Conservation (phyloP, 1,140 invertebrate genomes). For the Amyelois transitella region DNA sequence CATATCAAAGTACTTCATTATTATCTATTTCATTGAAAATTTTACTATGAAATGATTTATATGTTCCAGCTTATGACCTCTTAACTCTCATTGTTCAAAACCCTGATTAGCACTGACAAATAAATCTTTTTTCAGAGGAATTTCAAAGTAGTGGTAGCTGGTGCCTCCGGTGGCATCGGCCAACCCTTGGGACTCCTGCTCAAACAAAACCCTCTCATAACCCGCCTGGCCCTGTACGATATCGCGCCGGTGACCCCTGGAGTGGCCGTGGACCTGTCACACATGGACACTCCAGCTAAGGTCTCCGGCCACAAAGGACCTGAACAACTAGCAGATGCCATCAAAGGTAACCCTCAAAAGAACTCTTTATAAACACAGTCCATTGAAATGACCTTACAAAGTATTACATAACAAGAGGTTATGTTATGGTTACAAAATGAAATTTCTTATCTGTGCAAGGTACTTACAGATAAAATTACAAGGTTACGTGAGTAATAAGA, state of each 20-base stretch:
- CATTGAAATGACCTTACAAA: neutral
- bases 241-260: slow-evolving; percentile 95
- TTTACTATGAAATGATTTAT: too few relatives aligned
- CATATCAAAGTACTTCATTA: neutral
- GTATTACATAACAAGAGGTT: slow-evolving; percentile 3
- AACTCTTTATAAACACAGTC: neutral
- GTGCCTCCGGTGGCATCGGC: slow-evolving; percentile 97
- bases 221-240: slow-evolving; percentile 92
- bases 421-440: neutral
- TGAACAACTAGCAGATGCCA: slow-evolving; percentile 80
- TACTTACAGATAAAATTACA: neutral
- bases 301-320: slow-evolving; percentile 87
- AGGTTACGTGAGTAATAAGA: neutral
- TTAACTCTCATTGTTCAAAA: neutral
- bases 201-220: slow-evolving; percentile 91
- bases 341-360: slow-evolving; percentile 71
- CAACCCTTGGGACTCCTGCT: slow-evolving; percentile 97
- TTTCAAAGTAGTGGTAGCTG: slow-evolving; percentile 95
- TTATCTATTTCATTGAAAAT: too few relatives aligned
- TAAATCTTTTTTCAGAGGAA: slow-evolving; percentile 73
- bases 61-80: neutral
- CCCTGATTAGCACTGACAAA: neutral
- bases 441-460: neutral
- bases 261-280: slow-evolving; percentile 97
- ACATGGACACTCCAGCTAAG: slow-evolving; percentile 92